These are phyloP conservation scores for Empis stercorea DNA, from an alignment of 2,888 invertebrate species.

Conservation along the genomic window DNA sequence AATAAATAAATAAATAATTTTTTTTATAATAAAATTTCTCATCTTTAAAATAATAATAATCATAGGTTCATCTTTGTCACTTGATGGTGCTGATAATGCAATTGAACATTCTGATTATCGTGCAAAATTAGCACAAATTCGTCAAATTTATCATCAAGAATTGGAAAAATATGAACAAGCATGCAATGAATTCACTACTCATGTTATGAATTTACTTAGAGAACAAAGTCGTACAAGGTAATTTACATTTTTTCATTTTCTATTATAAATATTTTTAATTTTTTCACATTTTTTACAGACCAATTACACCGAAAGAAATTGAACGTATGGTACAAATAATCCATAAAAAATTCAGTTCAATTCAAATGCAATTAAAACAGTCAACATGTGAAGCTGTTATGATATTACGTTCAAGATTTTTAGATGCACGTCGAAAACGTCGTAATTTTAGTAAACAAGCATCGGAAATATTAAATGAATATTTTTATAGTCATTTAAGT, in stretches of 20 bases:
- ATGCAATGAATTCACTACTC: constrained; percentile 99
- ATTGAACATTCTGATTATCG: constrained; percentile 99
- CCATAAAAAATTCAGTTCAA: constrained; percentile 95
- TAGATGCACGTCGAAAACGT: constrained; percentile 76
- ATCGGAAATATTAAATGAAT: constrained; percentile 97
- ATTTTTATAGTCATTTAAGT: constrained; percentile 98
- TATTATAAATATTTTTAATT: background rate
- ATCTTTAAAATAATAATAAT: constrained; percentile 1
- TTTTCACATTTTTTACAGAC: constrained; percentile 38
- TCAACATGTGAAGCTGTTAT: constrained; percentile 99
- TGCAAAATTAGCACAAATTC: constrained; percentile 95
- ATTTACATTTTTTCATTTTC: background rate
- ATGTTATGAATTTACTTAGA: constrained; percentile 93
- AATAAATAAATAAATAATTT: background rate
- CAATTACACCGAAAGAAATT: constrained; percentile 97
- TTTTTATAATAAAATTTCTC: constrained; percentile 6
- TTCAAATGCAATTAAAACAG: constrained; percentile 98
- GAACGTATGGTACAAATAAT: constrained; percentile 99
- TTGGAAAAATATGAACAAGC: constrained; percentile 99
- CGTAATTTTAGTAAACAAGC: constrained; percentile 99
- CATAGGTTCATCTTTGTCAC: constrained; percentile 30
- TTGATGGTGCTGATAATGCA: constrained; percentile 67
- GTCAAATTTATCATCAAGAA: constrained; percentile 98
- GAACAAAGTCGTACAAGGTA: constrained; percentile 85
- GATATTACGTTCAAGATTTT: constrained; percentile 70